phyloP scores from a whole-genome alignment of 2,797 vertebrate species.

The Amniataba percoides region DNA sequence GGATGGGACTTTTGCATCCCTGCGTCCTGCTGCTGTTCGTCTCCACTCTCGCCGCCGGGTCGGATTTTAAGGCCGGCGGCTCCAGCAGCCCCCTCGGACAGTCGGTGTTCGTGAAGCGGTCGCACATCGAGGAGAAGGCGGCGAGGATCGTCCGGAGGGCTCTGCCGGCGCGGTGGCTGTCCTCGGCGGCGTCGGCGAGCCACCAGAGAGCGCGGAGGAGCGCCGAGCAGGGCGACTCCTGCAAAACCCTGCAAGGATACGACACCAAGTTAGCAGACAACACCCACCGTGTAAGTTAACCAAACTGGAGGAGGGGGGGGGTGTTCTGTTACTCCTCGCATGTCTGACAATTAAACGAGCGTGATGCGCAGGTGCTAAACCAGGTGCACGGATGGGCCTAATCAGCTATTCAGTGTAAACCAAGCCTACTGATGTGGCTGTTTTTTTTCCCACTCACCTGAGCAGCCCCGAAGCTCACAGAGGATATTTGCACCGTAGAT shows the following conservation, averaged over 20 bases:
- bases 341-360: conserved; percentile 41
- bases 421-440: conserved; percentile 20
- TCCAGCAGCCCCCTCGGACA: conserved; percentile 35
- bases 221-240: conserved; percentile 74
- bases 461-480: not conserved
- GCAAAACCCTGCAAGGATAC: conserved; percentile 79
- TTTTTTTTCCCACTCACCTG: conserved; percentile 18
- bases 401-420: conserved; percentile 36
- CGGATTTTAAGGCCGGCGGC: conserved; percentile 65
- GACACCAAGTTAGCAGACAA: conserved; percentile 86
- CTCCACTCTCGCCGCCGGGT: conserved; percentile 60
- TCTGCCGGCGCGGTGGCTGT: conserved; percentile 67
- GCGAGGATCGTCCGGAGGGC: conserved; percentile 61
- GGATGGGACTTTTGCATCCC: conserved; percentile 75
- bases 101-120: conserved; percentile 58
- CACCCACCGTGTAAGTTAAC: conserved; percentile 90
- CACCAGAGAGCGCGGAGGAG: conserved; percentile 73
- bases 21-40: conserved; percentile 68
- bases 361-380: conserved; percentile 69
- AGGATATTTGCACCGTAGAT: not conserved
- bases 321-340: conserved; percentile 61
- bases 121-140: conserved; percentile 47
- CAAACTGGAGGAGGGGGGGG: not conserved
- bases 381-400: conserved; percentile 63
- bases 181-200: not conserved